Base-by-base conservation (phyloP, 2,113 vertebrate genomes). In the Calyptommatus sinebrachiatus region DNA sequence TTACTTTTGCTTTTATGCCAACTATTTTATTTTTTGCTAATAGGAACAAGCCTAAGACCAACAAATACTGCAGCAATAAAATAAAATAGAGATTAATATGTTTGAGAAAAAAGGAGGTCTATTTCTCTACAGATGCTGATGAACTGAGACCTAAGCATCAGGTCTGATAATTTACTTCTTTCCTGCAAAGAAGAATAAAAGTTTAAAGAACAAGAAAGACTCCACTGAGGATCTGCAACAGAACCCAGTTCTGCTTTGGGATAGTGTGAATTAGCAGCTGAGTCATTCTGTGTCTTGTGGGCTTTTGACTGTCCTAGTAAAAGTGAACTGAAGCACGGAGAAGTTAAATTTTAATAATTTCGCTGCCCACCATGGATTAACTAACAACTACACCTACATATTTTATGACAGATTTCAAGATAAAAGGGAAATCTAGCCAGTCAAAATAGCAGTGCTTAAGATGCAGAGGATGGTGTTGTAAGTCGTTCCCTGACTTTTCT, bases 301-400 rank as follows among this genome's bases (percentile, higher is more conserved):
- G 22, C 10, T 73, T 70, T 62, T 63, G 14, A 71, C 71, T 79
- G 77, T 71, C 57, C 77, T 79, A 79, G 69, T 71, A 79, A 70
- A 78, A 78, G 68, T 31, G 77, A 71, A 79, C 62, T 79, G 77
- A 79, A 79, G 69, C 77, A 72, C 48, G 26, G 77, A 28, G 77
- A 79, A 79, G 77, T 79, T 79, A 79, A 79, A 71, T 71, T 71
- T 79, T 79, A 79, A 79, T 79, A 79, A 63, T 79, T 79, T 50
- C 77, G 46, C 77, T 71, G 63, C 12, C 69, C 77, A 79, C 77
- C 18, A 72, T 79, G 77, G 77, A 79, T 79, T 71, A 79, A 71
- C 77, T 62, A 79, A 63, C 69, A 71, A 71, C 77, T 71, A 71
- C 69, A 63, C 69, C 68, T 79, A 63, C 77, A 79, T 79, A 79